Evolutionary conservation across 2,888 invertebrate species (phyloP), one percentile per base, ranked within the genome.

Genomic region (Mesorhabditis belari): DNA sequence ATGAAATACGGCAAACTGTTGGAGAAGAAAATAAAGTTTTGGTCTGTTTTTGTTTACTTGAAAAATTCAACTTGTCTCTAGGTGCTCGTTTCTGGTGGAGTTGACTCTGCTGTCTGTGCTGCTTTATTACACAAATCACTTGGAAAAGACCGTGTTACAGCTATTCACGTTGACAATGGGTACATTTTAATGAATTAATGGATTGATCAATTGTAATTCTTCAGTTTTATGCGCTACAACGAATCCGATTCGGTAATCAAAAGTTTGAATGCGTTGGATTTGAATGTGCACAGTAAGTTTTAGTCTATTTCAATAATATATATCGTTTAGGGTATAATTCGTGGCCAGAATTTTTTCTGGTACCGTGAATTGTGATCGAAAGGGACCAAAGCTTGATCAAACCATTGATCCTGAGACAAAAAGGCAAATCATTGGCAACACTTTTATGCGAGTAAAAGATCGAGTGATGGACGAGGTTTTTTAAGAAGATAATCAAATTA

Each of bases 71-170:
- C 58, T 24, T 50, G 12, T 17, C 19, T 64, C 28, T 58, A 73
- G 73, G 74, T 80, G 23, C 71, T 81, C 76, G 80, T 80, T 19
- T 95, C 95, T 82, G 98, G 98, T 23, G 98, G 98, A 26, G 98
- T 98, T 4, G 98, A 99, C 84, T 98, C 96, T 0, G 92, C 96
- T n/a, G 98, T 99, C 9, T 98, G 96, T 85, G 95, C 95, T 26
- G 95, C 95, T 24, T 85, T 99, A 64, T 85, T 98, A 58, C 88
- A 91, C 82, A 89, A 89, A 82, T 93, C 96, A 9, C 85, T 99
- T 56, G 87, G 87, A 64, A 64, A 72, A 3, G 88, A 89, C 83
- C 83, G 86, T 24, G 85, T 98, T 63, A 91, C 95, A 79, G 95
- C 95, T 27, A 87, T 96, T 69, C 96, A 98, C 84, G 91, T 98